Evolutionary conservation across 2,888 invertebrate genomes (phyloP).

Genomic region (Epirrita christyi): DNA sequence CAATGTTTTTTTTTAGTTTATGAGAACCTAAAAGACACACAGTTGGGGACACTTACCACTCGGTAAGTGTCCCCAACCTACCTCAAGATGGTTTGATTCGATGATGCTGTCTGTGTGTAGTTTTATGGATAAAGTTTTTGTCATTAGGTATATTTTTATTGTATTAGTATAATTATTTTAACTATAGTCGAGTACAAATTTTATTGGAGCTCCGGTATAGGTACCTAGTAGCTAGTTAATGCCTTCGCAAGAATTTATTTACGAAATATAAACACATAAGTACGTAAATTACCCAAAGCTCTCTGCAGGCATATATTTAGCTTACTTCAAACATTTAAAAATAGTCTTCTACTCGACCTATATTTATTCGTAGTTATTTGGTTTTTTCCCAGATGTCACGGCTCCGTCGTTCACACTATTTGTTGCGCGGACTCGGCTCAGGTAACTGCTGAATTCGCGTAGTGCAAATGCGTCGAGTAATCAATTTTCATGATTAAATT

Average conservation of each 20-base stretch:
- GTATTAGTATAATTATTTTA: too few species aligned
- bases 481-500: conserved; percentile 44
- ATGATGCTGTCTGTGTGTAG: neutral
- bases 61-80: neutral
- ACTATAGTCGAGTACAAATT: too few species aligned
- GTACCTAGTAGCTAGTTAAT: neutral
- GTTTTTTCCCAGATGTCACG: conserved; percentile 66
- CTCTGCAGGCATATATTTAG: conserved; percentile 51
- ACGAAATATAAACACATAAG: conserved; percentile 21
- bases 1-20: too few species aligned
- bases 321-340: conserved; percentile 65
- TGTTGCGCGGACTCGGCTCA: conserved; percentile 49
- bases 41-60: too few species aligned
- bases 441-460: conserved; percentile 56
- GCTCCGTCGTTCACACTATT: conserved; percentile 61
- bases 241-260: conserved; percentile 11
- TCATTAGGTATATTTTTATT: too few species aligned
- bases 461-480: conserved; percentile 28
- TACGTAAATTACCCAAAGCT: conserved; percentile 40
- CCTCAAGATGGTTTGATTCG: neutral
- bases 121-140: too few species aligned
- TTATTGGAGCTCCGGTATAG: too few species aligned
- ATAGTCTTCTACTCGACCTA: conserved; percentile 60
- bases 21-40: too few species aligned
- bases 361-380: conserved; percentile 59